A percentile compares a stretch with the other conserved stretches of the same genome.
These are phyloP conservation scores for Neodiprion pinetum DNA, from an alignment of 1,140 invertebrate species.

Conservation along the genomic window DNA sequence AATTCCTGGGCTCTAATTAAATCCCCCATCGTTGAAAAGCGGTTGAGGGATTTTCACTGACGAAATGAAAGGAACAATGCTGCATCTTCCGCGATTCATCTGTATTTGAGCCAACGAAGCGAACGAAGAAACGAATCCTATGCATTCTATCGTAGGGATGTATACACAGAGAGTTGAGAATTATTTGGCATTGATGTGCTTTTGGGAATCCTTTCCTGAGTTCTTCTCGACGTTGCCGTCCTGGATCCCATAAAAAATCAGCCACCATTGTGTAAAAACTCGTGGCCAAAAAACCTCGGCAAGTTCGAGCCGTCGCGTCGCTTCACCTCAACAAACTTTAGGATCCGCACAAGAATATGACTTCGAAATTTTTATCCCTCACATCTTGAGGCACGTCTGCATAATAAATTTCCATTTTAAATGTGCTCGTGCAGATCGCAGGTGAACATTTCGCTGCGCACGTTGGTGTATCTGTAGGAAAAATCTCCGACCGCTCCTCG, in stretches of 20 bases:
- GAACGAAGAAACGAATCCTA: not conserved
- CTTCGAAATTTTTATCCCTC: too few species aligned
- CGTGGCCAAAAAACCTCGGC: too few species aligned
- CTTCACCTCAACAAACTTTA: too few species aligned
- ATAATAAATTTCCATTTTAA: too few species aligned
- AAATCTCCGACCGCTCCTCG: too few species aligned
- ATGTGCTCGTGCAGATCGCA: too few species aligned
- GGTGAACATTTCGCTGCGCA: too few species aligned
- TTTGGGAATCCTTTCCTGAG: not conserved
- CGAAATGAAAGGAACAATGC: not conserved
- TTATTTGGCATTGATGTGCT: not conserved
- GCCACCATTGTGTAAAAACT: not conserved
- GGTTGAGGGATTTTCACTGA: not conserved
- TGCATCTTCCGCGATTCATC: not conserved
- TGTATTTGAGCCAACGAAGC: not conserved
- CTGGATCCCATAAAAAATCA: not conserved
- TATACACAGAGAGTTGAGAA: not conserved
- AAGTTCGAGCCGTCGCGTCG: too few species aligned
- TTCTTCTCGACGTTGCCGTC: not conserved
- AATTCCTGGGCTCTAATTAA: slow-evolving; percentile 14
- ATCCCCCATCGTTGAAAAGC: not conserved
- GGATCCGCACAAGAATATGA: too few species aligned
- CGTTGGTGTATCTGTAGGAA: too few species aligned
- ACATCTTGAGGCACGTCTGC: too few species aligned
- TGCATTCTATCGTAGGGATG: not conserved